These are phyloP conservation scores for Philereme transversata DNA, from an alignment of 2,888 invertebrate species.

Conservation along the genomic window DNA sequence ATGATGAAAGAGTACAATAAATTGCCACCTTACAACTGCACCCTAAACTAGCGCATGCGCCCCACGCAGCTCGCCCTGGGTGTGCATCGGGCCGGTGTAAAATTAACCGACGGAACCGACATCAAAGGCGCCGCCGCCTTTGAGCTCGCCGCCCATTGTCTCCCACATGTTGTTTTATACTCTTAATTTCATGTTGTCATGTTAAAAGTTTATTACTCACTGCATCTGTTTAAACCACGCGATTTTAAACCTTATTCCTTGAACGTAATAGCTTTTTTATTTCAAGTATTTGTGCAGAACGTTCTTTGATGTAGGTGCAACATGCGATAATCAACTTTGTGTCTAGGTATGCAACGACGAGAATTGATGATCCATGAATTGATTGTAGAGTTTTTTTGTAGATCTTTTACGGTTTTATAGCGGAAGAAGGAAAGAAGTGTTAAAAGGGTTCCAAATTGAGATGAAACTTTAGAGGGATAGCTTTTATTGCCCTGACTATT, in stretches of 20 bases:
- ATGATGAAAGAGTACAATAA: no score
- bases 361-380: slow-evolving; percentile 2
- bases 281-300: slow-evolving; percentile 12
- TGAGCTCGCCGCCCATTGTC: slow-evolving; percentile 75
- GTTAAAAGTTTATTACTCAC: slow-evolving; percentile 74
- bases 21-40: slow-evolving; percentile 24
- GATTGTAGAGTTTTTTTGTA: slow-evolving; percentile 22
- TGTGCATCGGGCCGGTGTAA: slow-evolving; percentile 61
- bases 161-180: slow-evolving; percentile 75
- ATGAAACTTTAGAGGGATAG: slow-evolving; percentile 53
- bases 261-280: slow-evolving; percentile 30
- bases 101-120: slow-evolving; percentile 63
- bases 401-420: slow-evolving; percentile 55
- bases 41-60: slow-evolving; percentile 40
- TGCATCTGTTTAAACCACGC: slow-evolving; percentile 23
- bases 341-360: slow-evolving; percentile 5
- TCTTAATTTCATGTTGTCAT: slow-evolving; percentile 79
- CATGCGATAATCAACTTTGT: slow-evolving; percentile 22
- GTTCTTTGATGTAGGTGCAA: slow-evolving; percentile 32
- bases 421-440: slow-evolving; percentile 55
- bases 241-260: slow-evolving; percentile 43
- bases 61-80: slow-evolving; percentile 30
- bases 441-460: slow-evolving; percentile 61
- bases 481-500: slow-evolving; percentile 50
- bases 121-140: slow-evolving; percentile 73